Evolutionary conservation across 2,888 invertebrate genomes (phyloP).

Genomic region (Orthosia incerta): DNA sequence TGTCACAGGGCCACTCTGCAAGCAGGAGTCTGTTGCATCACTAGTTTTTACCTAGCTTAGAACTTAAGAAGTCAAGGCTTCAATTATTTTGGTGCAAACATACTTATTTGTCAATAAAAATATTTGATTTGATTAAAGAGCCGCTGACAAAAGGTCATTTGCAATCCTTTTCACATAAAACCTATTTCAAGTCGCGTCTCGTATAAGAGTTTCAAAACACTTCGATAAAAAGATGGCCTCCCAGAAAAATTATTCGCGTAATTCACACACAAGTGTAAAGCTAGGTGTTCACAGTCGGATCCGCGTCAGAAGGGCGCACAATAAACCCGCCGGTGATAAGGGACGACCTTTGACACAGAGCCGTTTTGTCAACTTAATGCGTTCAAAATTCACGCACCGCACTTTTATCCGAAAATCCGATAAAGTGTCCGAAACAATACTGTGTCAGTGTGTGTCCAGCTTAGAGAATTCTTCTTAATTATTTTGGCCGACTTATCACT

Average conservation of each 20-base stretch:
- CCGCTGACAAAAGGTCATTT: neutral
- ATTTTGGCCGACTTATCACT: slow-evolving; percentile 74
- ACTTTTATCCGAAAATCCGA: slow-evolving; percentile 56
- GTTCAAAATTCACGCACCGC: slow-evolving; percentile 66
- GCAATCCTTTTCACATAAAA: neutral
- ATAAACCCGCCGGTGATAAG: slow-evolving; percentile 68
- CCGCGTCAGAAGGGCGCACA: slow-evolving; percentile 57
- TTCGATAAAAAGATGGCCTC: slow-evolving; percentile 46
- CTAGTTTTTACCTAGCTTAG: no score
- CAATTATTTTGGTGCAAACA: no score
- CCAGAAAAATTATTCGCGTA: slow-evolving; percentile 57
- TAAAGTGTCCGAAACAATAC: slow-evolving; percentile 56
- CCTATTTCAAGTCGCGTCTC: neutral
- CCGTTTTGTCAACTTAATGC: slow-evolving; percentile 74
- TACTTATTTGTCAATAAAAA: no score
- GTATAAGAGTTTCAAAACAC: slow-evolving; percentile 27
- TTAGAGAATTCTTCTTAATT: slow-evolving; percentile 69
- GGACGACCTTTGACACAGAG: slow-evolving; percentile 65
- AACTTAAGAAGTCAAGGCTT: no score
- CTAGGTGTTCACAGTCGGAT: slow-evolving; percentile 45
- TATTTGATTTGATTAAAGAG: no score
- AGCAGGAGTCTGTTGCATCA: no score
- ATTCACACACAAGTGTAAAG: slow-evolving; percentile 62
- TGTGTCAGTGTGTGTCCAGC: slow-evolving; percentile 48
- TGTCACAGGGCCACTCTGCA: no score